A percentile compares a stretch with the other conserved stretches of the same genome.
Evolutionary conservation across 2,888 invertebrate genomes (phyloP).

Genomic region (Andrena trimmerana): DNA sequence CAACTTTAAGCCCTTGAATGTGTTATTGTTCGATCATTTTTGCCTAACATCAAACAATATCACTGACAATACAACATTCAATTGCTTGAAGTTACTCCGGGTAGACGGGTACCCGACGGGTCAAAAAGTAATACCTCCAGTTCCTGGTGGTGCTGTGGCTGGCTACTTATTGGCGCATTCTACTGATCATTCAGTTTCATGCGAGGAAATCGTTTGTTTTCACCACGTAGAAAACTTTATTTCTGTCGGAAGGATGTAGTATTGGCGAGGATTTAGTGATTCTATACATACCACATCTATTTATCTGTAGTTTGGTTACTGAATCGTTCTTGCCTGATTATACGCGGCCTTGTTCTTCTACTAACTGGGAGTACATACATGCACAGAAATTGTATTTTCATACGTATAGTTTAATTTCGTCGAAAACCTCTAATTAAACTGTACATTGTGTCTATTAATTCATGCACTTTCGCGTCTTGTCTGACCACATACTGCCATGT

Average conservation of each 20-base stretch:
- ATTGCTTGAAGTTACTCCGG: no score
- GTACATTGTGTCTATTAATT: neutral
- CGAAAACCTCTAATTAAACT: neutral
- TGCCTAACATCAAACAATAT: no score
- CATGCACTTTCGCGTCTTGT: neutral
- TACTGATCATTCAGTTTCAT: neutral
- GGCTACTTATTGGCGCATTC: neutral
- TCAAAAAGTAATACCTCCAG: no score
- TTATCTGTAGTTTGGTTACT: neutral
- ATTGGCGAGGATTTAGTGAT: neutral
- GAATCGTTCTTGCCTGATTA: neutral
- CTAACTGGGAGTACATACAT: neutral
- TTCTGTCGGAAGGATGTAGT: neutral
- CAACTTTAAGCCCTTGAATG: no score
- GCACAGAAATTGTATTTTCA: neutral
- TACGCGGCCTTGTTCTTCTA: neutral
- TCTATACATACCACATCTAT: neutral
- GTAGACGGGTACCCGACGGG: no score
- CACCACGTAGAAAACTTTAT: neutral
- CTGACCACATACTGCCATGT: neutral
- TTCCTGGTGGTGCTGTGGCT: neutral
- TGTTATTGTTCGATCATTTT: no score
- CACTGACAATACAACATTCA: no score
- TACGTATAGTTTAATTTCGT: neutral
- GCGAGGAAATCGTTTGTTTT: neutral